A percentile compares a stretch with the other conserved stretches of the same genome.
phyloP scores from a whole-genome alignment of 2,113 vertebrate genomes.

The Craseonycteris thonglongyai region DNA sequence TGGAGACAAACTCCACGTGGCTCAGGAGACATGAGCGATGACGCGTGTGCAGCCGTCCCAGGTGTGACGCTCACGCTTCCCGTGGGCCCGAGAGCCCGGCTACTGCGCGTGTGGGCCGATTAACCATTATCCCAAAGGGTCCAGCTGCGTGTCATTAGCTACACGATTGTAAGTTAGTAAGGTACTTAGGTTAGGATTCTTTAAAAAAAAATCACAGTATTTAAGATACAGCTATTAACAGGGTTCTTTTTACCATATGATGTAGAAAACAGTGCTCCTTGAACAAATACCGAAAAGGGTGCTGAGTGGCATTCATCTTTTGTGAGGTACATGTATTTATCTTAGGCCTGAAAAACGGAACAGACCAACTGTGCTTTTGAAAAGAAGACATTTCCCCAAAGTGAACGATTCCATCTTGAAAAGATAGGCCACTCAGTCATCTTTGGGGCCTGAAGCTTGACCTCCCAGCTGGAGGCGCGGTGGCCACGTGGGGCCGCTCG shows the following conservation, averaged over 20 bases:
- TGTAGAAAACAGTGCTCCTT: not conserved
- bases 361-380: not conserved
- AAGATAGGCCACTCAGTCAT: not conserved
- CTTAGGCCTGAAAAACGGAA: not conserved
- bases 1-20: fast-evolving
- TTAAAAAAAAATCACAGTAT: constrained; percentile 38
- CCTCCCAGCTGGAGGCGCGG: not conserved
- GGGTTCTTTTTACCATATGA: not conserved
- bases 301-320: not conserved
- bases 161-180: not conserved
- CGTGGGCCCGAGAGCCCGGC: not conserved
- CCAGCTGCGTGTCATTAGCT: not conserved
- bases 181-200: not conserved
- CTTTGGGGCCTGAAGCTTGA: not conserved
- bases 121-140: not conserved
- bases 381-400: not conserved
- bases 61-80: not conserved
- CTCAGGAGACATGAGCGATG: not conserved
- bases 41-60: fast-evolving
- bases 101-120: not conserved
- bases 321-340: constrained; percentile 28
- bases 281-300: not conserved
- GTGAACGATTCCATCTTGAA: not conserved
- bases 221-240: not conserved
- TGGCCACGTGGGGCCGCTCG: not conserved